A percentile compares a stretch with the other conserved stretches of the same genome.
Conservation (phyloP, 1,140 invertebrate genomes). For the Fopius arisanus region DNA sequence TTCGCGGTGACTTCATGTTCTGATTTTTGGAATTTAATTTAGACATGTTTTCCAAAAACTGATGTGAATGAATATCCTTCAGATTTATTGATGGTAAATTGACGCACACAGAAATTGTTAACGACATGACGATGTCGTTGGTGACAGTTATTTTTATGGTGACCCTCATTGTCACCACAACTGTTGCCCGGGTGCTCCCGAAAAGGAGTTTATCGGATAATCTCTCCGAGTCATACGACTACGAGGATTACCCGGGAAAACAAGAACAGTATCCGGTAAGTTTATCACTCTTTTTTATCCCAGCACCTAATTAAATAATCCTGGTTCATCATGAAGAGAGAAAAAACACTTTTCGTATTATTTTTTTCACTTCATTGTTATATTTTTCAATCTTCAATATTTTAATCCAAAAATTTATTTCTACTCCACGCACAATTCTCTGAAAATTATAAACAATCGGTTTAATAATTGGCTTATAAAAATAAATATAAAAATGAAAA, state of each 20-base stretch:
- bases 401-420: too few species aligned
- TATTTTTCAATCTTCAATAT: too few species aligned
- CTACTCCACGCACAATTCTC: too few species aligned
- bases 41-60: neutral
- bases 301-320: neutral
- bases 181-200: conserved; percentile 13
- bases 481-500: too few species aligned
- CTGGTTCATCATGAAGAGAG: too few species aligned
- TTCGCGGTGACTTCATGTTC: too few species aligned
- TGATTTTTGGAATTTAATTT: neutral
- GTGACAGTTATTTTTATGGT: conserved; percentile 28
- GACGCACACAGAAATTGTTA: neutral
- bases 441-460: too few species aligned
- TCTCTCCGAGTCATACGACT: conserved; percentile 26
- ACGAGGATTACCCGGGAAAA: conserved; percentile 35
- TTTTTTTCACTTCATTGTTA: too few species aligned
- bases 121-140: conserved; percentile 22
- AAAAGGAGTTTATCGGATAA: conserved; percentile 21
- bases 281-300: neutral
- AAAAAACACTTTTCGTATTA: too few species aligned
- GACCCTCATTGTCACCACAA: conserved; percentile 11
- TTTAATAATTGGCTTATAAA: too few species aligned
- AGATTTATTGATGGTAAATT: neutral
- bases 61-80: neutral
- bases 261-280: conserved; percentile 43